Percentiles rank a stretch among this genome's conserved stretches.
These are phyloP conservation scores for Hirtodrosophila trivittata DNA, from an alignment of 2,888 invertebrate genomes.

Conservation along the genomic window DNA sequence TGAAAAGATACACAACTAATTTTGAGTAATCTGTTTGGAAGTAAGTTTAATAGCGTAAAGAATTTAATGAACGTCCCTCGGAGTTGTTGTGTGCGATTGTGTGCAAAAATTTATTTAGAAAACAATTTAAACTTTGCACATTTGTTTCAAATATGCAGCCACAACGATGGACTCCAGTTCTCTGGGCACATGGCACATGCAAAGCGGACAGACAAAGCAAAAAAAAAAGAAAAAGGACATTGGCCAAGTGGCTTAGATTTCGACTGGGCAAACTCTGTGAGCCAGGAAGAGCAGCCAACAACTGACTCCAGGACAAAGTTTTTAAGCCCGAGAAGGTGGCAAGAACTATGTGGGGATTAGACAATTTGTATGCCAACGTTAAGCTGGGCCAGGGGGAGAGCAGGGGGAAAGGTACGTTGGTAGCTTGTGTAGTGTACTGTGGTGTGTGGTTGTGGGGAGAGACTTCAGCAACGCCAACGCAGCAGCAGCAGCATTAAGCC, in stretches of 20 bases:
- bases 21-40: not conserved
- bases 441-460: slow-evolving; percentile 45
- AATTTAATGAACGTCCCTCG: slow-evolving; percentile 30
- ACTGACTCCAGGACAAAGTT: slow-evolving; percentile 46
- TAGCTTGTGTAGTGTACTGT: slow-evolving; percentile 2
- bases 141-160: slow-evolving; percentile 75
- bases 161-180: slow-evolving; percentile 18
- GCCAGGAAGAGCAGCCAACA: not conserved
- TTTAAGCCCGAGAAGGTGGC: slow-evolving; percentile 63
- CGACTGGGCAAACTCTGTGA: too few species aligned
- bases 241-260: slow-evolving; percentile 73
- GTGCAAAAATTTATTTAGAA: slow-evolving; percentile 66
- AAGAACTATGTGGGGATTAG: slow-evolving; percentile 78
- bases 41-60: not conserved
- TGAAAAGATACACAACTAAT: not conserved
- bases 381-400: slow-evolving; percentile 7
- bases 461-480: slow-evolving; percentile 5
- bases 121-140: slow-evolving; percentile 81
- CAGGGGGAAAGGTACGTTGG: not conserved
- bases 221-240: slow-evolving; percentile 9
- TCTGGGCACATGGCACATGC: slow-evolving; percentile 56
- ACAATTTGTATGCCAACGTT: slow-evolving; percentile 68
- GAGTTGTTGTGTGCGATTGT: slow-evolving; percentile 15
- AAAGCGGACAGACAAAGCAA: slow-evolving; percentile 25
- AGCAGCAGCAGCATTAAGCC: slow-evolving; percentile 62